phyloP scores from a whole-genome alignment of 1,140 invertebrate genomes.

The Drosophila biarmipes region DNA sequence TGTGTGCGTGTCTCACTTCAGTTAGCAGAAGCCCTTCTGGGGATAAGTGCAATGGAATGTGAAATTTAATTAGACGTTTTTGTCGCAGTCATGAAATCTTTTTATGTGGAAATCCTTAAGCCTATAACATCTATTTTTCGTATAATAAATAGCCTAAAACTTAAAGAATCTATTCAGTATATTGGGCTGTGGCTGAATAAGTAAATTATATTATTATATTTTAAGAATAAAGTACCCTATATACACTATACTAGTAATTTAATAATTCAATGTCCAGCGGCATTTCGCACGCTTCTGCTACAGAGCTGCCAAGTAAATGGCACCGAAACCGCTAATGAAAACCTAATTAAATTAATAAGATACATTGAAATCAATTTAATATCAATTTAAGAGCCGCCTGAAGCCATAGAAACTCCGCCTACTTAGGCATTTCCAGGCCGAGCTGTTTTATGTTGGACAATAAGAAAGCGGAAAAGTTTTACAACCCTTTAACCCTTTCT shows the following conservation, averaged over 20 bases:
- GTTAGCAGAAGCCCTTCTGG: background rate
- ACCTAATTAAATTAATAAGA: conserved; percentile 66
- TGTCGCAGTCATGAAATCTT: background rate
- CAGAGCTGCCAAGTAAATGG: background rate
- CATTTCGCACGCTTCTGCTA: background rate
- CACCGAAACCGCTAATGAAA: conserved; percentile 37
- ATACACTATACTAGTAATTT: no score
- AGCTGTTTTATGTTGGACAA: conserved; percentile 56
- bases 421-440: background rate
- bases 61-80: conserved; percentile 61
- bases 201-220: no score
- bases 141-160: background rate
- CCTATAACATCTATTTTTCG: background rate
- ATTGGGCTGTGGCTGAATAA: background rate
- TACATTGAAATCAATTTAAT: conserved; percentile 61
- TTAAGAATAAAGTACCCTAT: no score
- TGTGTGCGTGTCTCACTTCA: conserved; percentile 18
- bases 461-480: conserved; percentile 63
- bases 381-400: conserved; percentile 50
- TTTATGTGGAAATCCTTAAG: background rate
- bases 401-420: conserved; percentile 15
- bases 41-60: conserved; percentile 47
- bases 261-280: background rate
- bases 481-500: conserved; percentile 57
- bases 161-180: background rate